Conservation (phyloP, 2,113 vertebrate genomes). For the Phaethon lepturus region DNA sequence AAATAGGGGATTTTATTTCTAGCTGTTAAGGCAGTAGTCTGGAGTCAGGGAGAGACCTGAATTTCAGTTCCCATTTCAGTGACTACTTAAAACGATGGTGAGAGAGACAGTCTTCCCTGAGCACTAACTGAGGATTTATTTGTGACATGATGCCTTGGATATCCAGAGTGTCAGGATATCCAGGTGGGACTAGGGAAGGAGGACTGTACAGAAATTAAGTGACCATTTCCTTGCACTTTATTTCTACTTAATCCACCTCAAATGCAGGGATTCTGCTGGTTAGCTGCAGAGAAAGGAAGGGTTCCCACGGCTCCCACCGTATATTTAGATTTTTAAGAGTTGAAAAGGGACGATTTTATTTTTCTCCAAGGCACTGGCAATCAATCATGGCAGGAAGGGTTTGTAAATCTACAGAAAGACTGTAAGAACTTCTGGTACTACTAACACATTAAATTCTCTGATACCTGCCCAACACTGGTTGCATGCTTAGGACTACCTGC, state of each 20-base stretch:
- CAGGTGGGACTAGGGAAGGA: neutral
- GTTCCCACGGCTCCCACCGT: neutral
- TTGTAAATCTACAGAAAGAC: neutral
- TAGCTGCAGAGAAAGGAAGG: neutral
- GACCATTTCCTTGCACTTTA: neutral
- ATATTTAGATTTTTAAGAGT: neutral
- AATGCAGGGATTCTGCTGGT: neutral
- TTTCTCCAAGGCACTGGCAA: neutral
- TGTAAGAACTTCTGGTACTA: neutral
- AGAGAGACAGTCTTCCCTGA: neutral
- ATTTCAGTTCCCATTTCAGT: neutral
- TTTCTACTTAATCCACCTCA: neutral
- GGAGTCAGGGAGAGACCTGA: neutral
- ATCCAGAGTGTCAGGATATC: neutral
- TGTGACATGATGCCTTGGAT: neutral
- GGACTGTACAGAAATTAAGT: neutral
- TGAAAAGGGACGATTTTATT: neutral
- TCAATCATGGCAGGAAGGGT: neutral
- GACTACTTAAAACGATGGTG: neutral
- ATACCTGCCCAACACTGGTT: neutral
- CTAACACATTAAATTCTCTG: neutral
- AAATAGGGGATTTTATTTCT: neutral
- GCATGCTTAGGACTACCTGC: neutral
- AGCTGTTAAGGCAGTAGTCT: neutral
- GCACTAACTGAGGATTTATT: neutral